Conservation (phyloP, 2,797 vertebrate genomes). For the Sylvia borin region DNA sequence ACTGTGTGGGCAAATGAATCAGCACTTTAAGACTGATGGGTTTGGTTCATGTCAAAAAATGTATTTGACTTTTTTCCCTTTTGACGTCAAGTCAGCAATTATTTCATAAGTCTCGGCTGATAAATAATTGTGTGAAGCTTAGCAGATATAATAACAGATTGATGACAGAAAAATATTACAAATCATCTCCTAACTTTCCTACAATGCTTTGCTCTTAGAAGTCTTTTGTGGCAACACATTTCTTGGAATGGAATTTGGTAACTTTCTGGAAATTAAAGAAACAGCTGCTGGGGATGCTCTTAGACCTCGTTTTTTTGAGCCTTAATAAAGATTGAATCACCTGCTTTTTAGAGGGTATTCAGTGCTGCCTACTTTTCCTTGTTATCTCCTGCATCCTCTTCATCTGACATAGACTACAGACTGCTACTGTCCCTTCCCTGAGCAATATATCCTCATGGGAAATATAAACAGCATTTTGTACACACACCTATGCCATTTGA, state of each 20-base stretch:
- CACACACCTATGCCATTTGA: neutral
- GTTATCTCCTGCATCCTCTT: neutral
- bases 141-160: neutral
- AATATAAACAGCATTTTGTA: neutral
- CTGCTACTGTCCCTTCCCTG: neutral
- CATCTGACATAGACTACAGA: neutral
- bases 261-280: slow-evolving; percentile 45
- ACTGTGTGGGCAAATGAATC: slow-evolving; percentile 39
- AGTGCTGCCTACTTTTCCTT: neutral
- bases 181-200: neutral
- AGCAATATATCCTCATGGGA: neutral
- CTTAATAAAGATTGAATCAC: neutral
- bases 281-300: slow-evolving; percentile 4
- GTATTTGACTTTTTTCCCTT: slow-evolving; percentile 5
- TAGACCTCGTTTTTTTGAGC: neutral
- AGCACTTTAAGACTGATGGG: slow-evolving; percentile 30
- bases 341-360: neutral
- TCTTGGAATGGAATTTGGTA: neutral
- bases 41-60: slow-evolving; percentile 42
- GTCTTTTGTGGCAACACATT: neutral
- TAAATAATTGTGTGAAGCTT: slow-evolving; percentile 10
- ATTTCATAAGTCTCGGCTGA: slow-evolving; percentile 24
- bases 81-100: slow-evolving; percentile 12
- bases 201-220: neutral
- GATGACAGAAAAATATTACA: neutral